Base-by-base conservation (phyloP, 92 coral and sea anemone genomes). In the Zoanthus gigantus region DNA sequence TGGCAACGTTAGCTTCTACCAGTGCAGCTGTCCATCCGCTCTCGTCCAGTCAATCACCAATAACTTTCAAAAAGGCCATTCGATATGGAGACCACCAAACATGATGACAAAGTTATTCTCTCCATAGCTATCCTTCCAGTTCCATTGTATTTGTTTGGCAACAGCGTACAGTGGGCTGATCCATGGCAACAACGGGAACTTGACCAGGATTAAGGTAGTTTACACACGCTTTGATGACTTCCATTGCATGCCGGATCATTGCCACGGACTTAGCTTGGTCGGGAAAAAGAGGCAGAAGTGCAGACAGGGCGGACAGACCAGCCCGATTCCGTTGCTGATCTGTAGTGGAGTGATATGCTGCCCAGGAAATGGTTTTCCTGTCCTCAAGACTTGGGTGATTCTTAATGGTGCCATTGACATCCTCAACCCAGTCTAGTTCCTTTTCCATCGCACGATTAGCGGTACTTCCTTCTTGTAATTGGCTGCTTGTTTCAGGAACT, bases 271-370 rank as follows among this genome's bases (percentile, higher is more conserved):
- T 93, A 37, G 95, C 93, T 58, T 91, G 71, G 65, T 93, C 87
- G 10, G 95, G 96, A 42, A 91, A 90, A 71, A 93, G 92, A 9
- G 96, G 96, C 14, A 93, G 75, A n/a, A 90, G 66, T 6, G 94
- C 84, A 3, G 89, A 86, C 1, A 86, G 44, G 37, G 92, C 93
- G 65, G 86, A 72, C 37, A 42, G 45, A 72, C 57, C 71, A 53
- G 83, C 72, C 37, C 30, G 9, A 31, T 29, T 67, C 60, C 60
- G 12, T 16, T 54, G 23, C 23, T 23, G 23, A 23, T 78, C 76
- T 63, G 72, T 72, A 61, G 73, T 46, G 58, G 92, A 76, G 72
- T 91, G 94, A 71, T 54, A 93, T 56, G 92, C 86, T 81, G 94
- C 87, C 94, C 96, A 93, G 18, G 94, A 93, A 56, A 93, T 79